Evolutionary conservation across 2,888 invertebrate genomes (phyloP), one percentile per base, ranked within the genome.

Genomic region (Apomyelois bistriatella): DNA sequence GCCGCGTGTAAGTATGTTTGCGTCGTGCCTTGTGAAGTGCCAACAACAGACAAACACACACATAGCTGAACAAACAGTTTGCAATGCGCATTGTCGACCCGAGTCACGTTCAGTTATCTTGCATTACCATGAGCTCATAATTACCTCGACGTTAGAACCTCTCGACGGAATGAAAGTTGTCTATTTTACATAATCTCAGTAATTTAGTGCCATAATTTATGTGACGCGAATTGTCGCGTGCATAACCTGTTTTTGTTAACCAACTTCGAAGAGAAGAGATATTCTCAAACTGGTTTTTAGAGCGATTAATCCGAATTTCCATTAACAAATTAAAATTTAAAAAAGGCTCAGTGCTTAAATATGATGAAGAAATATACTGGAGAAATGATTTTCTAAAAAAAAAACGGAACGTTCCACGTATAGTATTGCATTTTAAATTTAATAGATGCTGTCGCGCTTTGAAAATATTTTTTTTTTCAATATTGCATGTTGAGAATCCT

Each of bases 111-210:
- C 12, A 28, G 13, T 30, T 28, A 32, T 46, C 15, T 43, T 46
- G 46, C 46, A 15, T 46, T 32, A 46, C 13, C 32, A 32, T 46
- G 43, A 43, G 43, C 43, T 43, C 30, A 30, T 43, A 16, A 22
- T 43, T 12, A 32, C 10, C 12, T 38, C 8, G 4, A 36, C 4
- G 36, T 36, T 36, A 12, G 7, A 5, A 28, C 12, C 8, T 42
- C 6, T 22, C 42, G 28, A 43, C 43, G n/a, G 41, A 30, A 30
- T 7, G 41, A 17, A 7, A 13, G 30, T 16, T 9, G 16, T 16
- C 16, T n/a, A 12, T 13, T 46, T 32, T 32, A 32, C 32, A 32
- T 32, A 46, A 46, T 46, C 46, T 46, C 46, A 46, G 35, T 46
- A 32, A 46, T 46, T 16, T 46, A 16, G 46, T 46, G 46, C 46